Conservation (phyloP, 53 echinoderm and acorn worm genomes). For the Zoroaster sp. region DNA sequence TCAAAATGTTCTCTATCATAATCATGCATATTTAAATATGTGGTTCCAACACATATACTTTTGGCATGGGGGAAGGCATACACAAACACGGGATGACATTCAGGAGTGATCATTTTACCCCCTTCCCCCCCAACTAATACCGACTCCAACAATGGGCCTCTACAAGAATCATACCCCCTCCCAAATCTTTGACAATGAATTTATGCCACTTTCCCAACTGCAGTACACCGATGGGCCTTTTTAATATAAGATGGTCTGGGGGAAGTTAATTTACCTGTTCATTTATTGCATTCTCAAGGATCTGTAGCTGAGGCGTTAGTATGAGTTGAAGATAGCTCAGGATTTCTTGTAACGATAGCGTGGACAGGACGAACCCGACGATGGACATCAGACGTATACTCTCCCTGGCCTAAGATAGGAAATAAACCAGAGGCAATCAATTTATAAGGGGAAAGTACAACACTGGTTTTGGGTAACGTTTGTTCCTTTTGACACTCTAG, state of each 20-base stretch:
- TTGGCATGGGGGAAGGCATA: too few relatives aligned
- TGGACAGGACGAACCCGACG: constrained; percentile 82
- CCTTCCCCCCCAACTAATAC: not conserved
- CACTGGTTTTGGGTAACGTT: too few relatives aligned
- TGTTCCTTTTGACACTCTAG: too few relatives aligned
- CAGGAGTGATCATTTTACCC: not conserved
- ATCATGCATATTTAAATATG: too few relatives aligned
- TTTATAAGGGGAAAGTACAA: too few relatives aligned
- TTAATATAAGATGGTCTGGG: not conserved
- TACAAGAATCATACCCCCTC: not conserved
- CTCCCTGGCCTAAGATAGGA: constrained; percentile 82
- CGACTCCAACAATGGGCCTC: not conserved
- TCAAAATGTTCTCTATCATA: too few relatives aligned
- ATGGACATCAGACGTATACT: constrained; percentile 90
- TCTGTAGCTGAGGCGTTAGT: constrained; percentile 83
- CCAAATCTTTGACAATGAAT: too few relatives aligned
- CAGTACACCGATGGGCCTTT: too few relatives aligned
- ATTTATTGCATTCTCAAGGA: constrained; percentile 78
- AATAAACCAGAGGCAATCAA: not conserved
- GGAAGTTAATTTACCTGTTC: constrained; percentile 70
- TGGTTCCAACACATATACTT: too few relatives aligned
- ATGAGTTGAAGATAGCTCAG: constrained; percentile 89
- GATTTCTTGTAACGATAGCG: constrained; percentile 82
- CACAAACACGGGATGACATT: too few relatives aligned
- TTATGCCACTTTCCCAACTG: too few relatives aligned